Base-by-base conservation (phyloP, 2,888 invertebrate genomes). In the Melinopterus prodromus region DNA sequence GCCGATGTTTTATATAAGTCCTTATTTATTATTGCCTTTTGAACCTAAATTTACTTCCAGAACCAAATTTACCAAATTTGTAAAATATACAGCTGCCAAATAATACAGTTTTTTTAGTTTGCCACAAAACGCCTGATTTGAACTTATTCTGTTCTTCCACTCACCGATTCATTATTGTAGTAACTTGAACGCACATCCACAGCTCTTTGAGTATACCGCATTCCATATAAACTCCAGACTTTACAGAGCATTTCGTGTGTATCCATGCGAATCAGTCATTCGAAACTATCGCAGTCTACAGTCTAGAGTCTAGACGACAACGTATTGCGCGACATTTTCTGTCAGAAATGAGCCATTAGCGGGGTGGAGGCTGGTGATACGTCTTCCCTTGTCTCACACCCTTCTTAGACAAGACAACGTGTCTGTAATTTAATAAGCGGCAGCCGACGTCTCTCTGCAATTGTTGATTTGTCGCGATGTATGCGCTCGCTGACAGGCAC, bases 381-480 rank as follows among this genome's bases (percentile, higher is more conserved):
- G 53, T 53, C 53, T 53, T 53, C 53, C 53, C 53, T 53, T 53
- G 53, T 53, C 53, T 53, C 53, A 7, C 9, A 2, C 12, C 53
- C 0, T 6, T 53, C 53, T 53, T 53, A 12, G 53, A 26, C 26
- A 26, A 53, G 53, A 53, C 53, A 53, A 53, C 53, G 53, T 53
- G 53, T 53, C 3, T 53, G 53, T 53, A 53, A 53, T 53, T 53
- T 53, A 53, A 53, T 53, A 53, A 53, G 53, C 53, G 53, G 53
- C 53, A 53, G 3, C 53, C 53, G 53, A 2, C 53, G 53, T 53
- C 53, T 53, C 53, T 53, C 53, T 53, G 53, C 53, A 53, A 53
- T 53, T 53, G 53, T 53, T 53, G 53, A 53, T 53, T 53, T 53
- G 53, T 53, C 53, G 53, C 53, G 53, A 53, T 53, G 53, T 53